These are phyloP conservation scores for Ptychochromis oligacanthus DNA, from an alignment of 2,113 vertebrate genomes.

Conservation along the genomic window DNA sequence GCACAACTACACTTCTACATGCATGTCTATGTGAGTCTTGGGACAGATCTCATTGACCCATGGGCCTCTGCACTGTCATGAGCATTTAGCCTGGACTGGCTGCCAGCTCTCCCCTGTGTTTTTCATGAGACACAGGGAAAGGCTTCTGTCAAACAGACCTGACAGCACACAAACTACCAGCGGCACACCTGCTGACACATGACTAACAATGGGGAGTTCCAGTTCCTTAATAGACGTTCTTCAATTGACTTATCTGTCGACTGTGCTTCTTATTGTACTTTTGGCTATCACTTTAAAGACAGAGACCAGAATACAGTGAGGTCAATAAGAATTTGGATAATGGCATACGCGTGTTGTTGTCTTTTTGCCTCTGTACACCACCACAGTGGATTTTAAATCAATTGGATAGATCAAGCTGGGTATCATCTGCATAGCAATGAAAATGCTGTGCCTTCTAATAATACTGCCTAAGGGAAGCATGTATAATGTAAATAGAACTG, in stretches of 20 bases:
- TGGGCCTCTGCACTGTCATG: slow-evolving; percentile 33
- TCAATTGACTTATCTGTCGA: not conserved
- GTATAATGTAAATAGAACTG: no score
- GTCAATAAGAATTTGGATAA: not conserved
- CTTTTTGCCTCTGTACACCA: not conserved
- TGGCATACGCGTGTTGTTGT: no score
- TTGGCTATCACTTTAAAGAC: not conserved
- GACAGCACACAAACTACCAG: not conserved
- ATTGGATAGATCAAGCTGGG: no score
- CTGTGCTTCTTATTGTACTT: no score
- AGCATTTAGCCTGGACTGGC: slow-evolving; percentile 38
- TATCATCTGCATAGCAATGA: no score
- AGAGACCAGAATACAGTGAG: not conserved
- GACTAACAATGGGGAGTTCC: not conserved
- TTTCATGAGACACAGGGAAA: slow-evolving; percentile 21
- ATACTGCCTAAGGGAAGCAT: no score
- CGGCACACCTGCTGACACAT: slow-evolving; percentile 12
- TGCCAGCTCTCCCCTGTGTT: slow-evolving; percentile 7
- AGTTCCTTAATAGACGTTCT: not conserved
- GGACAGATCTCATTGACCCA: slow-evolving; percentile 25
- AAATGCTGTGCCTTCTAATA: no score
- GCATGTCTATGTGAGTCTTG: not conserved
- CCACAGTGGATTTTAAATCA: no score
- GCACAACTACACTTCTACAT: not conserved
- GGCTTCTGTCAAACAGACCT: slow-evolving; percentile 7